These are phyloP conservation scores for Marmota flaviventris DNA, from an alignment of 2,113 vertebrate genomes.

Conservation along the genomic window DNA sequence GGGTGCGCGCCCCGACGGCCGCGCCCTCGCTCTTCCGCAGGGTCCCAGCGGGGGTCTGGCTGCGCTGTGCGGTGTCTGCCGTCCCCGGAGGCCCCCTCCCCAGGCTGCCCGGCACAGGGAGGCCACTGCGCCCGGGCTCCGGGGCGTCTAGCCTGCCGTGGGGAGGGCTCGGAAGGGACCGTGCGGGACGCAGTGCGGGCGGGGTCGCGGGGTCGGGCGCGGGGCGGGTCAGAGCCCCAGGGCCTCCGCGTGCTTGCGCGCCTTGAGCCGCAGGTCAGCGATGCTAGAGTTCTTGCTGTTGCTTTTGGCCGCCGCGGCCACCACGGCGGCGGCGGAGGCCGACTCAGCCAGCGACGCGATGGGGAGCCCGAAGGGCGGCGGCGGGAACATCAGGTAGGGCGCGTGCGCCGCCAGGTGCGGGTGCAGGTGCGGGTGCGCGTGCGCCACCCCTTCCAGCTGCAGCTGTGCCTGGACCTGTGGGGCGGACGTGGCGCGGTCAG, in stretches of 20 bases:
- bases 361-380: slow-evolving; percentile 95
- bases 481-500: too few species aligned
- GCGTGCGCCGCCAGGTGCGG: slow-evolving; percentile 98
- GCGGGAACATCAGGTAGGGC: slow-evolving; percentile 98
- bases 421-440: slow-evolving; percentile 97
- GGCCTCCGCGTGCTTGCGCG: slow-evolving; percentile 97
- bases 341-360: slow-evolving; percentile 96
- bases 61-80: not conserved
- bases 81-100: too few species aligned
- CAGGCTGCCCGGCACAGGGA: not conserved
- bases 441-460: slow-evolving; percentile 96
- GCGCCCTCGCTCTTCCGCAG: slow-evolving; percentile 22
- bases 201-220: not conserved
- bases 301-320: slow-evolving; percentile 95
- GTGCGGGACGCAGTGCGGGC: not conserved
- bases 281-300: slow-evolving; percentile 99
- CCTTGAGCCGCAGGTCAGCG: slow-evolving; percentile 98
- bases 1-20: not conserved
- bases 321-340: slow-evolving; percentile 95
- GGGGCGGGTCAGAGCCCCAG: slow-evolving; percentile 95
- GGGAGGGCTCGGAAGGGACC: too few species aligned
- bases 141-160: not conserved
- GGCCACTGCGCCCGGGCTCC: not conserved
- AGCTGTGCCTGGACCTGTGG: slow-evolving; percentile 97
- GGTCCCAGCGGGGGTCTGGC: not conserved